Base-by-base conservation (phyloP, 2,888 invertebrate genomes). In the Tipula helvola region DNA sequence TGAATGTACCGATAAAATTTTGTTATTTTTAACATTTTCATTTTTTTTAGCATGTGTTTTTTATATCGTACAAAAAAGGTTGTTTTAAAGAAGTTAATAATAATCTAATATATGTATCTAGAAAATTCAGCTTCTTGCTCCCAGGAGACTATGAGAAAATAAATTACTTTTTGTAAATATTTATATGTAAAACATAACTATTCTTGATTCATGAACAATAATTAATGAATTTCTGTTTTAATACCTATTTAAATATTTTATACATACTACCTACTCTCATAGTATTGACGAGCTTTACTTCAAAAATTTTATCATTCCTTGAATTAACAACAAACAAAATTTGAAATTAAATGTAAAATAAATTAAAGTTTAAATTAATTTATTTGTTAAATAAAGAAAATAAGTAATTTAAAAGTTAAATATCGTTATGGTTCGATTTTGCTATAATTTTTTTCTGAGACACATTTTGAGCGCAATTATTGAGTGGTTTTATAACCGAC, bases 1-100 rank as follows among this genome's bases (percentile, higher is more conserved):
- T 52, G 99, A 99, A 92, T 95, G 97, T 88, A 99, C 99, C 0
- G 99, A 99, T 90, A 98, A 98, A 93, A 94, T 98, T 87, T 93
- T 99, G 8, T 94, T 97, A 90, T 94, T 96, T 89, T 95, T 98
- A 90, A 97, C 97, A 87, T 96, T 98, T 91, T 93, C 95, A 4
- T 96, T 98, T 92, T 98, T 98, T 90, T 92, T 97, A 88, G 96
- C 96, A 13, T 97, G 97, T 89, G 97, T 98, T 85, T 92, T 98
- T 89, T 99, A 99, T 90, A 97, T 99, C 89, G 94, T 99, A 86
- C 97, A 97, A 90, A 98, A 97, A 91, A 93, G 99, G 89, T 91
- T 97, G 88, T 97, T 97, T 92, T 96, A 92, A 93, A 87, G 83
- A 42, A 86, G 83, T 44, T 44, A 86, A 28, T 1, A 28, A 28